Evolutionary conservation across 2,113 vertebrate species (phyloP).

Genomic region (Eolophus roseicapilla): DNA sequence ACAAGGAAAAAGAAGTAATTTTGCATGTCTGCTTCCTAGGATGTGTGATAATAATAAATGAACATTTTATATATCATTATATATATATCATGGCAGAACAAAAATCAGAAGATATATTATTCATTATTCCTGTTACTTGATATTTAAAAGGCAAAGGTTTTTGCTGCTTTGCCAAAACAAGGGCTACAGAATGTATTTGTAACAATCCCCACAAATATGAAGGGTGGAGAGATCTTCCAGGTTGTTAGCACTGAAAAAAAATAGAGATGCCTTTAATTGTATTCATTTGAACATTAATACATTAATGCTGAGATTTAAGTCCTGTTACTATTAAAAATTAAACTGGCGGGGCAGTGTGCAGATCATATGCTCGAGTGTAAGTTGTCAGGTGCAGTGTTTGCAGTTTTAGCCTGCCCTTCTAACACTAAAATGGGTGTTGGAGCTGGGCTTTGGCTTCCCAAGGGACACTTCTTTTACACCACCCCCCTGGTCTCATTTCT

Average conservation of each 20-base stretch:
- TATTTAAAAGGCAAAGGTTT: conserved; percentile 60
- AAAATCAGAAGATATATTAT: conserved; percentile 51
- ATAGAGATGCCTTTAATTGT: conserved; percentile 59
- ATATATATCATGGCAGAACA: conserved; percentile 41
- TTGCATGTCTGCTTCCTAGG: conserved; percentile 65
- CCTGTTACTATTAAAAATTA: conserved; percentile 70
- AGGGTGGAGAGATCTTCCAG: conserved; percentile 43
- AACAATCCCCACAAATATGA: not conserved
- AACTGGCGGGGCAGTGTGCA: conserved; percentile 40
- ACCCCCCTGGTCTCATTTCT: fast-evolving
- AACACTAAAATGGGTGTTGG: not conserved
- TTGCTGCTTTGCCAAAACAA: conserved; percentile 52
- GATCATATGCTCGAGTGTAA: conserved; percentile 34
- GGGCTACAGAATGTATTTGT: conserved; percentile 26
- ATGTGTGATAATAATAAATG: conserved; percentile 70
- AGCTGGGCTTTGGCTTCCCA: not conserved
- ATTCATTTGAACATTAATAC: conserved; percentile 67
- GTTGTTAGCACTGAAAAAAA: conserved; percentile 36
- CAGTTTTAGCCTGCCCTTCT: conserved; percentile 33
- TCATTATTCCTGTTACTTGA: conserved; percentile 48
- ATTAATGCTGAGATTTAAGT: conserved; percentile 67
- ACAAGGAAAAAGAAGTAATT: conserved; percentile 60
- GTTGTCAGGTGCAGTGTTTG: conserved; percentile 58
- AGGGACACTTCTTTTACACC: not conserved
- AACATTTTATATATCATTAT: conserved; percentile 71